These are phyloP conservation scores for Enteromius afrohamiltoni DNA, from an alignment of 2,797 vertebrate genomes.

Conservation along the genomic window DNA sequence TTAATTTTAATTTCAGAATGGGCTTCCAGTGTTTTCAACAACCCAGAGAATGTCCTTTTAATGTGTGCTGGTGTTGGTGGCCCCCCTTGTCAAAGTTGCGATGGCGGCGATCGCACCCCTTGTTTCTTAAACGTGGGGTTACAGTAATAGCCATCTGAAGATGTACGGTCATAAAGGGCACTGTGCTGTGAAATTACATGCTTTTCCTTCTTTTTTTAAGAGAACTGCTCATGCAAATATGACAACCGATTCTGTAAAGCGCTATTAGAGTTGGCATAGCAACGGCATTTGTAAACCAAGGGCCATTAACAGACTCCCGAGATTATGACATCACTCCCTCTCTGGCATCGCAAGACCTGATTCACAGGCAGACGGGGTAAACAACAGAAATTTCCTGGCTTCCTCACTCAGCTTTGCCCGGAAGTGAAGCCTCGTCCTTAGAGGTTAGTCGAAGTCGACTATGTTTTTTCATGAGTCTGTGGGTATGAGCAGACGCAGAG, in stretches of 20 bases:
- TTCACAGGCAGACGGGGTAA: not conserved
- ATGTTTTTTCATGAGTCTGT: conserved; percentile 33
- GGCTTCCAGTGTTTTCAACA: conserved; percentile 23
- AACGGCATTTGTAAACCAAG: conserved; percentile 47
- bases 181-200: conserved; percentile 38
- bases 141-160: conserved; percentile 24
- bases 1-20: conserved; percentile 61
- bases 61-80: not conserved
- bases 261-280: conserved; percentile 49
- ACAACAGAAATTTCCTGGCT: not conserved
- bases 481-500: conserved; percentile 54
- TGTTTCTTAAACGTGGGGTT: conserved; percentile 22
- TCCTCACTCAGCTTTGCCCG: conserved; percentile 4
- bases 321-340: conserved; percentile 24
- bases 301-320: conserved; percentile 29
- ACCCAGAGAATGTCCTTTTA: not conserved
- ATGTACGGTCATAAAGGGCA: conserved; percentile 15
- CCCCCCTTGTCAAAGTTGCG: not conserved
- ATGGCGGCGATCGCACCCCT: not conserved
- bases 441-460: not conserved
- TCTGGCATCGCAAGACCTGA: not conserved
- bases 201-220: conserved; percentile 29
- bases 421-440: conserved; percentile 10
- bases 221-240: conserved; percentile 53
- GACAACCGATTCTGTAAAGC: conserved; percentile 51